A percentile compares a stretch with the other conserved stretches of the same genome.
phyloP scores from a whole-genome alignment of 2,888 invertebrate species.

The Lepetodrilus schrolli region DNA sequence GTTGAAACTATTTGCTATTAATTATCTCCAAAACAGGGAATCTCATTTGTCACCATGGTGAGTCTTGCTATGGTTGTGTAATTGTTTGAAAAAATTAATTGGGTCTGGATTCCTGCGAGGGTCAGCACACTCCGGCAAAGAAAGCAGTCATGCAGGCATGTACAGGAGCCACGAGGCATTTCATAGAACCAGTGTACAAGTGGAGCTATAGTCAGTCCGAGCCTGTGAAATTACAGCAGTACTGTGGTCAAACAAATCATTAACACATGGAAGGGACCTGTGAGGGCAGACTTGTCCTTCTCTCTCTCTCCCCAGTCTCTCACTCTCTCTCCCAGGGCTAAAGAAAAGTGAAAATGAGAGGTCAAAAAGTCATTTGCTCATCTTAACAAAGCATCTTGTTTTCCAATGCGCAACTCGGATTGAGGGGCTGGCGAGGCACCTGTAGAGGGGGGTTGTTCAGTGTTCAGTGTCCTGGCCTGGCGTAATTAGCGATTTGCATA shows the following conservation, averaged over 20 bases:
- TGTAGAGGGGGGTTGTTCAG: constrained; percentile 27
- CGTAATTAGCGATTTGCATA: constrained; percentile 38
- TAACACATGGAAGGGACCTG: constrained; percentile 34
- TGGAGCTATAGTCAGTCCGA: constrained; percentile 21
- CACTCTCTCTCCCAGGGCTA: not conserved
- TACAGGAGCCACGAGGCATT: not conserved
- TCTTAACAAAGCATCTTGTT: constrained; percentile 32
- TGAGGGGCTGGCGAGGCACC: constrained; percentile 29
- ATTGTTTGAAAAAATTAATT: constrained; percentile 26
- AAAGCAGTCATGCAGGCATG: constrained; percentile 9
- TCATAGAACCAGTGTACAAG: constrained; percentile 1
- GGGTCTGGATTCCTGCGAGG: not conserved
- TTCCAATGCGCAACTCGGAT: constrained; percentile 17
- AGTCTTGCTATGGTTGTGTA: constrained; percentile 9
- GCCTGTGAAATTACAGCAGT: constrained; percentile 30
- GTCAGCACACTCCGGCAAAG: not conserved
- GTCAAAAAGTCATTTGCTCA: constrained; percentile 48
- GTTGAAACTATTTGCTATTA: constrained; percentile 4
- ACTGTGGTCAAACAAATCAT: constrained; percentile 37
- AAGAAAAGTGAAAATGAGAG: constrained; percentile 39
- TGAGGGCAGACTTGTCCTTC: not conserved
- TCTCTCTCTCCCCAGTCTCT: not conserved
- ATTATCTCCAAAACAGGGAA: constrained; percentile 13
- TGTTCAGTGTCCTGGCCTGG: constrained; percentile 31
- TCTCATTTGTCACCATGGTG: not conserved